These are phyloP conservation scores for Stegana nigrithorax DNA, from an alignment of 2,888 invertebrate species.

Conservation along the genomic window DNA sequence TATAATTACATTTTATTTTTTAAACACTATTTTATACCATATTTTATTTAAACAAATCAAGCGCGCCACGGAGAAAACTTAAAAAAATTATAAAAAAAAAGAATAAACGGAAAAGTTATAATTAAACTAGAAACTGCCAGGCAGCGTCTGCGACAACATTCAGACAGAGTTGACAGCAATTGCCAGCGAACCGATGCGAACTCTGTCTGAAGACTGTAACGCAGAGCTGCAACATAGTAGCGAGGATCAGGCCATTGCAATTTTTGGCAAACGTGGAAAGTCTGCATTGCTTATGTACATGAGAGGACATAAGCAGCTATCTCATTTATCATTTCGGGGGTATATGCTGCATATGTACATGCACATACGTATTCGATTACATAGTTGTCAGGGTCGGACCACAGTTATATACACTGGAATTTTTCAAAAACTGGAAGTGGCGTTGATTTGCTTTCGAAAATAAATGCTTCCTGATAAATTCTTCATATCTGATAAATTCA, in stretches of 20 bases:
- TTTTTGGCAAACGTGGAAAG: slow-evolving; percentile 19
- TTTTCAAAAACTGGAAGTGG: slow-evolving; percentile 42
- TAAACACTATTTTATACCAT: too few relatives aligned
- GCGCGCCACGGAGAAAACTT: not conserved
- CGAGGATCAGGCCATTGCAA: slow-evolving; percentile 46
- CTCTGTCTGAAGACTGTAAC: slow-evolving; percentile 68
- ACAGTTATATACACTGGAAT: slow-evolving; percentile 51
- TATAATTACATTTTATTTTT: too few relatives aligned
- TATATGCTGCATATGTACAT: slow-evolving; percentile 4
- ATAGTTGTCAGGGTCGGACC: not conserved
- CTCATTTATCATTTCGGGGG: slow-evolving; percentile 28
- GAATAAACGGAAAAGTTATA: slow-evolving; percentile 23
- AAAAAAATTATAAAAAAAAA: slow-evolving; percentile 13
- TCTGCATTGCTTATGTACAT: slow-evolving; percentile 33
- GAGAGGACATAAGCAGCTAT: slow-evolving; percentile 38
- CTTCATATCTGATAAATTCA: too few relatives aligned
- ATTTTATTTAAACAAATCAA: not conserved
- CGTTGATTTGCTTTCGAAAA: too few relatives aligned
- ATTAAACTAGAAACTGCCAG: slow-evolving; percentile 27
- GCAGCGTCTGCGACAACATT: slow-evolving; percentile 57
- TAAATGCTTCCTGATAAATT: too few relatives aligned
- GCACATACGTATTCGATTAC: slow-evolving; percentile 4
- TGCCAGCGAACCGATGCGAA: slow-evolving; percentile 53
- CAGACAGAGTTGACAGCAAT: slow-evolving; percentile 65
- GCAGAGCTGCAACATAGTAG: slow-evolving; percentile 21